Evolutionary conservation across 2,113 vertebrate genomes (phyloP).

Genomic region (Phalacrocorax aristotelis): DNA sequence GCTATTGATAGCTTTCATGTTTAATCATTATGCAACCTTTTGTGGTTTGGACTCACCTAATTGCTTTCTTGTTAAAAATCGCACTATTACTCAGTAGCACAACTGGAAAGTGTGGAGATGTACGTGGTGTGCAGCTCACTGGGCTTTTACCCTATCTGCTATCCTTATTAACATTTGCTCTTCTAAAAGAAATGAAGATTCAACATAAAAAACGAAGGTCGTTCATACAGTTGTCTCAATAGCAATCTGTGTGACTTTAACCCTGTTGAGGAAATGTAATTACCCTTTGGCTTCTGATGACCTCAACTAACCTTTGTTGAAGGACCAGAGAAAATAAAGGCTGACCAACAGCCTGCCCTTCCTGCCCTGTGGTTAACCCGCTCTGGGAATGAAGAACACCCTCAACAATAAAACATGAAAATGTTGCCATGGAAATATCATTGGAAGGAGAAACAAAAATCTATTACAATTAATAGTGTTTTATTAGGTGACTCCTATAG

Average conservation of each 20-base stretch:
- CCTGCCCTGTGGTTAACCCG: slow-evolving; percentile 82
- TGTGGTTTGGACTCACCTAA: background rate
- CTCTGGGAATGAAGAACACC: slow-evolving; percentile 69
- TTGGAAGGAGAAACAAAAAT: slow-evolving; percentile 73
- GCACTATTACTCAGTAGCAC: background rate
- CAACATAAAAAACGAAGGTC: slow-evolving; percentile 73
- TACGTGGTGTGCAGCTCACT: background rate
- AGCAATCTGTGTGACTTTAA: slow-evolving; percentile 87
- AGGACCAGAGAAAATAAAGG: slow-evolving; percentile 88
- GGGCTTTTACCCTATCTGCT: background rate
- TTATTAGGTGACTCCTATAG: slow-evolving; percentile 70
- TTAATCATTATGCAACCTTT: background rate
- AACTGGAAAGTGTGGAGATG: background rate
- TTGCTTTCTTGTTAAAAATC: background rate
- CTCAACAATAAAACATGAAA: slow-evolving; percentile 73
- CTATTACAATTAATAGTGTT: slow-evolving; percentile 79
- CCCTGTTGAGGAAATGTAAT: slow-evolving; percentile 90
- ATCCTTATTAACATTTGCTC: slow-evolving; percentile 48
- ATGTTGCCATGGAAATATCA: slow-evolving; percentile 82
- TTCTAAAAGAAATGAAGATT: slow-evolving; percentile 67
- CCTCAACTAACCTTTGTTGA: slow-evolving; percentile 83
- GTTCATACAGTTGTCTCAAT: slow-evolving; percentile 78
- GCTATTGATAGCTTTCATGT: background rate
- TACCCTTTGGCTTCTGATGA: slow-evolving; percentile 88
- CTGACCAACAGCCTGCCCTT: slow-evolving; percentile 84